These are phyloP conservation scores for Drosophila mayri DNA, from an alignment of 1,140 invertebrate genomes.

Conservation along the genomic window DNA sequence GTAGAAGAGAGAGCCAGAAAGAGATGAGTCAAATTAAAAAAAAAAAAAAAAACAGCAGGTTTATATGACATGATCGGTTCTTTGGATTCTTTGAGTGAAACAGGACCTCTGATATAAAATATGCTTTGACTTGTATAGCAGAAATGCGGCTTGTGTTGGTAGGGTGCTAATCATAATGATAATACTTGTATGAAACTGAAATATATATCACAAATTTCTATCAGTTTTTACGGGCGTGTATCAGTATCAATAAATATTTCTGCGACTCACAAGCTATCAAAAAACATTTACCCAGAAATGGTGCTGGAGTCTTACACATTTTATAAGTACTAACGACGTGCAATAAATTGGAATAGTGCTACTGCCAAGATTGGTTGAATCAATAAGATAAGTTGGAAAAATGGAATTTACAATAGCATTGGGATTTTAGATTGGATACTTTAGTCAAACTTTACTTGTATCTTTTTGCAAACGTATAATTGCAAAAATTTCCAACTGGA, in stretches of 20 bases:
- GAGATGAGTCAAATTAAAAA: not conserved
- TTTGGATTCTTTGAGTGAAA: not conserved
- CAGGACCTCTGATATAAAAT: not conserved
- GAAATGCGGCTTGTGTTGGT: too few relatives aligned
- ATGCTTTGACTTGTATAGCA: not conserved
- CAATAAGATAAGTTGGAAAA: not conserved
- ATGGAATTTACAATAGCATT: not conserved
- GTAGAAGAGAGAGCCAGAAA: not conserved
- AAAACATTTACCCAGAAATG: not conserved
- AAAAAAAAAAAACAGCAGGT: not conserved
- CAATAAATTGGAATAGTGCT: slow-evolving; percentile 9
- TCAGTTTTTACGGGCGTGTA: not conserved
- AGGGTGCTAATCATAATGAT: not conserved
- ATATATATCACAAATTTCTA: not conserved
- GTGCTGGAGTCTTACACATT: not conserved
- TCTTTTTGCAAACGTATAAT: not conserved
- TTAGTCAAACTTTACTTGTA: not conserved
- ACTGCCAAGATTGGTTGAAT: not conserved
- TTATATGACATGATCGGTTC: not conserved
- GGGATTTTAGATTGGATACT: not conserved
- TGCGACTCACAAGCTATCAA: not conserved
- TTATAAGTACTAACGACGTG: not conserved
- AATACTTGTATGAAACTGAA: not conserved
- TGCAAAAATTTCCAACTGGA: not conserved
- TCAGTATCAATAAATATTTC: slow-evolving; percentile 4